Base-by-base conservation (phyloP, 2,888 invertebrate genomes). In the Reticulitermes lucifugus region DNA sequence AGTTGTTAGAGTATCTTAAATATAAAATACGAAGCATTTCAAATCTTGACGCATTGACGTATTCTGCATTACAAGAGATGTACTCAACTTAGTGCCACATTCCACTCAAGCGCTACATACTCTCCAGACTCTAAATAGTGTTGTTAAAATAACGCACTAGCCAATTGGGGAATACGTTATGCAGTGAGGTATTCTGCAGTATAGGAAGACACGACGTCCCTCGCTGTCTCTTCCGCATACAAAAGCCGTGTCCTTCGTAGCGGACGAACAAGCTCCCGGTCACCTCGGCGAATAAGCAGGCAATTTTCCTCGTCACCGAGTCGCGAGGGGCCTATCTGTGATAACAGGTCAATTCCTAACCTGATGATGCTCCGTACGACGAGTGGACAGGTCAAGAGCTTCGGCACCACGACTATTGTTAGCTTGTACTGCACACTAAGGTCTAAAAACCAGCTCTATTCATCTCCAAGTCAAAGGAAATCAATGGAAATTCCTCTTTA, bases 231-330 rank as follows among this genome's bases (percentile, higher is more conserved):
- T 81, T 81, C 43, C 81, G 81, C 81, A 46, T 81, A 81, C 81
- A 81, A 81, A 81, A 81, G 81, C 81, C 21, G 43, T 41, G 80
- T 80, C 80, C 80, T 80, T 60, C 59, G 80, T 87, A 51, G 46
- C 25, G 70, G 60, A 82, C 46, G 46, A 55, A 70, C 46, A 70
- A 70, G 70, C 84, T 70, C 46, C 25, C 59, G 43, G 35, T 70
- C 25, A 35, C 43, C 88, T 87, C 85, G 86, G 86, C 88, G 88
- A 89, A 89, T 88, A 89, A 89, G 88, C 89, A 89, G 88, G 87
- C 89, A 89, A 89, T 89, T 89, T 89, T 89, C 89, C 89, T 87
- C 89, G 88, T 88, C 88, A 88, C 86, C 88, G 88, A 75, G 75
- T 71, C 73, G 80, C 80, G 59, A 60, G 59, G 59, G 87, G 86